A percentile compares a stretch with the other conserved stretches of the same genome.
phyloP scores from a whole-genome alignment of 2,797 vertebrate species.

The Phoeniculus purpureus region DNA sequence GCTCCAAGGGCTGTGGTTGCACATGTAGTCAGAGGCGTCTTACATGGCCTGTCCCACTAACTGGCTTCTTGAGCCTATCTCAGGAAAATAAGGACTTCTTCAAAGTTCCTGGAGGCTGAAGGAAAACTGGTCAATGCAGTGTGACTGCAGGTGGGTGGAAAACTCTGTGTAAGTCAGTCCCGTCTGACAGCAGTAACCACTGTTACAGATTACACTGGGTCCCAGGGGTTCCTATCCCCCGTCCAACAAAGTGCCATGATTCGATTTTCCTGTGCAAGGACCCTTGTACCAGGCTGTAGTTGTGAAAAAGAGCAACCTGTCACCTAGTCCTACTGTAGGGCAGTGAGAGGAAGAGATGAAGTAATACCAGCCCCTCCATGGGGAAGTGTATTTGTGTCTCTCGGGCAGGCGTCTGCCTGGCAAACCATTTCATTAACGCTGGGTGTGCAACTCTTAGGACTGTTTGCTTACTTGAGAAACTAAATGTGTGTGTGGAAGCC shows the following conservation, averaged over 20 bases:
- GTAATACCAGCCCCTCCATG: neutral
- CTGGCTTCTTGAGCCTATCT: neutral
- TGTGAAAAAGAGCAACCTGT: neutral
- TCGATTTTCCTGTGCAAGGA: neutral
- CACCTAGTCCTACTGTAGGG: neutral
- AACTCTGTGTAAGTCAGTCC: neutral
- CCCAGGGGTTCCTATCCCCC: neutral
- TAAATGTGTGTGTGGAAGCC: neutral
- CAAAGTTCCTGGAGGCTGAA: neutral
- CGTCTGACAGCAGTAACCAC: neutral
- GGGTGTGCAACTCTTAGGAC: neutral
- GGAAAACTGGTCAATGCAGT: neutral
- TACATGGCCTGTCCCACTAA: neutral
- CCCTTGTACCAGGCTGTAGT: neutral
- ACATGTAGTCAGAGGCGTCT: fast-evolving
- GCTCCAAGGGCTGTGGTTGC: neutral
- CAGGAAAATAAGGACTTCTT: neutral
- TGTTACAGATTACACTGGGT: neutral
- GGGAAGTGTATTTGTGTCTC: neutral
- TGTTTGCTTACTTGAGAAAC: constrained; percentile 47
- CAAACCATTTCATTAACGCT: constrained; percentile 11
- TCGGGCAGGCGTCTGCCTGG: neutral
- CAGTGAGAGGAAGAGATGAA: neutral
- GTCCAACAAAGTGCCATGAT: neutral
- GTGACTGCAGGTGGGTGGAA: neutral